phyloP scores from a whole-genome alignment of 2,113 vertebrate species.

The Corythaixoides concolor region DNA sequence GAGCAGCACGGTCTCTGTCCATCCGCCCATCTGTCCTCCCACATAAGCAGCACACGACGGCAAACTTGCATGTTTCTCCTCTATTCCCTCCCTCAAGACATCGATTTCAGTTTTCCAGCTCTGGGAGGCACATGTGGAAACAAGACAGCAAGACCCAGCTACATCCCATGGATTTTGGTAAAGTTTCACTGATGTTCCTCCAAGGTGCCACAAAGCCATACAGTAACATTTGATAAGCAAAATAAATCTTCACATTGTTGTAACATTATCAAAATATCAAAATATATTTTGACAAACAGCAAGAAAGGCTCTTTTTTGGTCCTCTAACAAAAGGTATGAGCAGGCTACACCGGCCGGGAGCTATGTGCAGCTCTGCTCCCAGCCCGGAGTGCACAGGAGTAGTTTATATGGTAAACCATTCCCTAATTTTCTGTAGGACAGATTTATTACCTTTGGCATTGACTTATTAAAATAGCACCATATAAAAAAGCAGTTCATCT shows the following conservation, averaged over 20 bases:
- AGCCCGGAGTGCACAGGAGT: accelerated
- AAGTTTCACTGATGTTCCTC: background rate
- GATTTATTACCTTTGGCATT: background rate
- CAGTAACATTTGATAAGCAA: background rate
- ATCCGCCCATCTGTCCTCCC: background rate
- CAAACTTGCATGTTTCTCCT: background rate
- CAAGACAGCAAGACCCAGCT: background rate
- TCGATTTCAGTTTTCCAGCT: background rate
- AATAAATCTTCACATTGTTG: background rate
- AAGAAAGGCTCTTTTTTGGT: background rate
- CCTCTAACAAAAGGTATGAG: background rate
- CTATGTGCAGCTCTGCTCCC: background rate
- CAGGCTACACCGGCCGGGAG: background rate
- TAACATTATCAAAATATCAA: background rate
- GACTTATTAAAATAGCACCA: background rate
- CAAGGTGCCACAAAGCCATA: background rate
- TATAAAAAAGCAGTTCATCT: background rate
- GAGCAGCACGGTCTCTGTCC: accelerated
- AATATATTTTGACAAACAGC: background rate
- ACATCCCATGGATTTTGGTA: accelerated
- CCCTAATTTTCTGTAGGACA: background rate
- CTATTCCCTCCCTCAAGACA: background rate
- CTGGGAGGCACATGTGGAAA: background rate
- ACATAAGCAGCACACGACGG: background rate
- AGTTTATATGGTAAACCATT: background rate